Evolutionary conservation across 2,888 invertebrate genomes (phyloP).

Genomic region (Microctonus hyperodae): DNA sequence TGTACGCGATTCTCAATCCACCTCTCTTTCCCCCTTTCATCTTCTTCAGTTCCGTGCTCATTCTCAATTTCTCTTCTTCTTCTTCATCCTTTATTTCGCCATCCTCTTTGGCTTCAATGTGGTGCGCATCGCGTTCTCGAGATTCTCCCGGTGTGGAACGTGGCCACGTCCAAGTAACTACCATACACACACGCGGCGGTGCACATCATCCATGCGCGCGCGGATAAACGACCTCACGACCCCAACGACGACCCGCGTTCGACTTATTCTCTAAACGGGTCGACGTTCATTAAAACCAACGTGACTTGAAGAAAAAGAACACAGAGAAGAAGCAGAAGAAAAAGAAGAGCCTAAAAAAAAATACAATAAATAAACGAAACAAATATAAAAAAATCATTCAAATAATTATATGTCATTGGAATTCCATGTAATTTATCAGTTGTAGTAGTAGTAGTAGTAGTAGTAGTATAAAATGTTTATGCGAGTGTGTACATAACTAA

Average conservation of each 20-base stretch:
- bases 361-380: background rate
- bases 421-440: background rate
- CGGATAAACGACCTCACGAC: conserved; percentile 13
- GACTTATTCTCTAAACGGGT: conserved; percentile 13
- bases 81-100: conserved; percentile 29
- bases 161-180: conserved; percentile 4
- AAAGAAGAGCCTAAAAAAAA: background rate
- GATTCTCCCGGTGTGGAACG: conserved; percentile 6
- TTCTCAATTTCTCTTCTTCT: conserved; percentile 21
- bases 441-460: too few species aligned
- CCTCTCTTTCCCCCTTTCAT: conserved; percentile 3
- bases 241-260: conserved; percentile 7
- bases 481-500: background rate
- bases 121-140: background rate
- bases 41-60: conserved; percentile 8
- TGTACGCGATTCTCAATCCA: background rate
- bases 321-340: background rate
- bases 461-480: too few species aligned
- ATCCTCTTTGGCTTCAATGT: conserved; percentile 26
- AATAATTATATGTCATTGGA: background rate
- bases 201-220: conserved; percentile 8
- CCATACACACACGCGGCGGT: conserved; percentile 1
- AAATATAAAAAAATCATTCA: background rate
- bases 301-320: conserved; percentile 1
- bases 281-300: conserved; percentile 13